Base-by-base conservation (phyloP, 2,113 vertebrate species). In the Gila orcuttii region DNA sequence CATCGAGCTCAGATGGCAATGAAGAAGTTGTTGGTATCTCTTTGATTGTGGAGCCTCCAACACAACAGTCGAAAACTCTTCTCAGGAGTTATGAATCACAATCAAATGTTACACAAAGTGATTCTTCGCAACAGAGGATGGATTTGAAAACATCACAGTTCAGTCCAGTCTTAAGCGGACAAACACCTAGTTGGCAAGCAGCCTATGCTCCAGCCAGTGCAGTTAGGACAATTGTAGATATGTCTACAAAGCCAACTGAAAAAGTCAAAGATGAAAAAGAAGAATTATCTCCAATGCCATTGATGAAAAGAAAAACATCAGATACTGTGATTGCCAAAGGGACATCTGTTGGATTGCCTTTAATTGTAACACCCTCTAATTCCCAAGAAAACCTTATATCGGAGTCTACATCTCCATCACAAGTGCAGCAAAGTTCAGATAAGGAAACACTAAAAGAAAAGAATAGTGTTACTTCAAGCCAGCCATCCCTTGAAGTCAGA, bases 21-120 rank as follows among this genome's bases (percentile, higher is more conserved):
- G 73, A 42, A 12, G 90, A 91, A 79, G 83, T 73, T 84, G 79
- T 62, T 85, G 92, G 92, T 79, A 79, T 93, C 69, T 90, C 94
- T 9, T 86, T 94, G 60, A 91, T 94, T 86, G 87, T 93, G 39
- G 90, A 92, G 59, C 66, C 82, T 36, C 33, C 87, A 0, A 8
- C 73, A 8, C 68, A 47, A 57, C 83, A 90, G 25, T 23, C 88
- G 5, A 86, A 89, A 82, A 68, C 79, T 60, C 85, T 86, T 88
- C 87, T 55, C 31, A 62, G 52, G 6, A 83, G 31, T 23, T 45
- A 1, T 75, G 3, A 85, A 52, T 45, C 36, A 28, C 45, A 79
- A n/a, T 73, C 28, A 39, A 19, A 52, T 62, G 75, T 60, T 73
- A 80, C 21, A 74, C 17, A 39, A 57, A 64, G 7, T 47, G 42